These are phyloP conservation scores for Ophion costatus DNA, from an alignment of 2,888 invertebrate genomes.

Conservation along the genomic window DNA sequence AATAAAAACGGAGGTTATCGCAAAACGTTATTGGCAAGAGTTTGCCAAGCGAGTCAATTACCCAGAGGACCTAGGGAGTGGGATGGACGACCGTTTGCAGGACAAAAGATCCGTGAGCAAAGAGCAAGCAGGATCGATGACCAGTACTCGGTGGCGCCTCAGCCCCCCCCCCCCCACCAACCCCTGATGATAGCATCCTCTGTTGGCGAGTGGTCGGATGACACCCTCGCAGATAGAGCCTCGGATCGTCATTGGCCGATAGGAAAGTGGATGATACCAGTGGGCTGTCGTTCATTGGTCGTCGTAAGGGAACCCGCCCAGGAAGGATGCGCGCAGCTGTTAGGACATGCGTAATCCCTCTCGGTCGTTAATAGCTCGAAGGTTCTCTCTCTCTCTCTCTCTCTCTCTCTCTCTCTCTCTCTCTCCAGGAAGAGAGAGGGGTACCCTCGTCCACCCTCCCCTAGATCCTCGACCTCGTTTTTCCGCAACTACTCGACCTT, in stretches of 20 bases:
- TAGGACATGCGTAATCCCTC: conserved; percentile 81
- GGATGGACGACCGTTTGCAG: conserved; percentile 11
- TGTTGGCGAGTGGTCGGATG: conserved; percentile 78
- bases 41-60: conserved; percentile 22
- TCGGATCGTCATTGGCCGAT: conserved; percentile 74
- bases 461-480: conserved; percentile 30
- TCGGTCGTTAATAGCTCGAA: conserved; percentile 60
- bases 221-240: conserved; percentile 78
- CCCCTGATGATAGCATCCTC: conserved; percentile 77
- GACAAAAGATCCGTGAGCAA: conserved; percentile 4
- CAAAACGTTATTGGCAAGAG: conserved; percentile 16
- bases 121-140: conserved; percentile 74
- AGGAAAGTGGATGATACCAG: conserved; percentile 73
- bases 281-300: conserved; percentile 77
- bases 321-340: conserved; percentile 83
- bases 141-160: conserved; percentile 52
- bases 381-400: conserved; percentile 4
- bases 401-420: conserved; percentile 4
- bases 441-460: background rate
- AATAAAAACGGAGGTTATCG: background rate
- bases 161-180: background rate
- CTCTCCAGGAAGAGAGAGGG: background rate
- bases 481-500: conserved; percentile 34
- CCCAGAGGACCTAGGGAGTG: background rate
- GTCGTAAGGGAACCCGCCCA: conserved; percentile 76